Conservation (phyloP, 2,113 vertebrate species). For the Scatophagus argus region DNA sequence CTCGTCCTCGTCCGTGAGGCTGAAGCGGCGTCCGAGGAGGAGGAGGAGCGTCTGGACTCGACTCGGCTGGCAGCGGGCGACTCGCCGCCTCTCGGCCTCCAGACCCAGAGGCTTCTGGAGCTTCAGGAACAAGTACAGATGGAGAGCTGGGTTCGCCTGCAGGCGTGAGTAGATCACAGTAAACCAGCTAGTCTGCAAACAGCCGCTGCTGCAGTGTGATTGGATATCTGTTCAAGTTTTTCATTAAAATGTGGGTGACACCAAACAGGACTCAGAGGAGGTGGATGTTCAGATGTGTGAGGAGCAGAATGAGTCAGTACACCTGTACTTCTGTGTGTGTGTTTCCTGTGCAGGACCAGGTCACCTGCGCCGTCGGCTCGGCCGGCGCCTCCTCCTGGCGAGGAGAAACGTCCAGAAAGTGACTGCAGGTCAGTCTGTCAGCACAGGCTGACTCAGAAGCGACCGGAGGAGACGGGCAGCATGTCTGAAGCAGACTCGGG, state of each 20-base stretch:
- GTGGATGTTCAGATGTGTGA: no score
- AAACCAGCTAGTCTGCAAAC: no score
- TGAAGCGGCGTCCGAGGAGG: background rate
- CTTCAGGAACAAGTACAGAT: slow-evolving; percentile 65
- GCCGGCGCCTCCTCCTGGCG: background rate
- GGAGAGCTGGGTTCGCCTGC: background rate
- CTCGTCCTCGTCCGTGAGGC: background rate
- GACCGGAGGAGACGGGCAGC: background rate
- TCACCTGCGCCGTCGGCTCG: background rate
- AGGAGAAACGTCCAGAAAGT: background rate
- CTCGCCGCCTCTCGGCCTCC: accelerated
- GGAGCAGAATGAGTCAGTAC: no score
- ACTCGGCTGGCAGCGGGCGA: slow-evolving; percentile 73
- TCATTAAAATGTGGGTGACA: no score
- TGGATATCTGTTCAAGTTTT: no score
- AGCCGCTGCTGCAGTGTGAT: no score
- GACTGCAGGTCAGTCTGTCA: slow-evolving; percentile 20
- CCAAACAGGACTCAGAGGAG: no score
- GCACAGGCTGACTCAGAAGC: no score
- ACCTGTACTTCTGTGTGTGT: slow-evolving; percentile 1
- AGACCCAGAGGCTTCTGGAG: slow-evolving; percentile 55
- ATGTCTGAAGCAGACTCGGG: no score
- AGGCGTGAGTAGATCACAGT: slow-evolving; percentile 39
- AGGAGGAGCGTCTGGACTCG: slow-evolving; percentile 83
- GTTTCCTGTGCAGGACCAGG: slow-evolving; percentile 8